A percentile compares a stretch with the other conserved stretches of the same genome.
Conservation (phyloP, 2,888 invertebrate species). For the Coleophora flavipennella region DNA sequence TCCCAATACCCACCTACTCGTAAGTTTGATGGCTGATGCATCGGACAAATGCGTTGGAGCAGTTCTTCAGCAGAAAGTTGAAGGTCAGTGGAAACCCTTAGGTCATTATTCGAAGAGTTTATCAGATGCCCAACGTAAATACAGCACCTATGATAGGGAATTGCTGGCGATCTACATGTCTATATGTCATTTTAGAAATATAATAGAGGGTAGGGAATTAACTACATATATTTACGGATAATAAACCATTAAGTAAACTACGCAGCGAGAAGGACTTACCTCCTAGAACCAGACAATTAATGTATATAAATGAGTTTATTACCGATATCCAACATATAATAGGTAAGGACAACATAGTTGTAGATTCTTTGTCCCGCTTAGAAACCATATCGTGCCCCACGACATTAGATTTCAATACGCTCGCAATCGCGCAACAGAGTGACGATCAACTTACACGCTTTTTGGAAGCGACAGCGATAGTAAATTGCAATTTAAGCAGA, state of each 20-base stretch:
- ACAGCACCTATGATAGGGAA: conserved; percentile 20
- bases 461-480: no score
- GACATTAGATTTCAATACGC: conserved; percentile 1
- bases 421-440: conserved; percentile 3
- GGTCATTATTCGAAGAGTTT: conserved; percentile 31
- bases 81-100: conserved; percentile 23
- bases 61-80: conserved; percentile 28
- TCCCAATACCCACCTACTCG: conserved; percentile 6
- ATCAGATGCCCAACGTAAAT: conserved; percentile 24
- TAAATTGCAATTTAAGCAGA: not conserved
- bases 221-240: conserved; percentile 16
- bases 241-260: conserved; percentile 14
- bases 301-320: conserved; percentile 13
- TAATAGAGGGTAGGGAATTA: conserved; percentile 13
- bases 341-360: conserved; percentile 9
- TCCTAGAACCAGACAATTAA: conserved; percentile 9
- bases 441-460: no score
- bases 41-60: conserved; percentile 30
- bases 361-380: conserved; percentile 11
- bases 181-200: conserved; percentile 12
- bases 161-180: conserved; percentile 15
- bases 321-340: conserved; percentile 7
- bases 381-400: conserved; percentile 8
- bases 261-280: conserved; percentile 9
- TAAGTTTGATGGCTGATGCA: conserved; percentile 20